Evolutionary conservation across 1,140 invertebrate genomes (phyloP).

Genomic region (Holcopasites calliopsidis): DNA sequence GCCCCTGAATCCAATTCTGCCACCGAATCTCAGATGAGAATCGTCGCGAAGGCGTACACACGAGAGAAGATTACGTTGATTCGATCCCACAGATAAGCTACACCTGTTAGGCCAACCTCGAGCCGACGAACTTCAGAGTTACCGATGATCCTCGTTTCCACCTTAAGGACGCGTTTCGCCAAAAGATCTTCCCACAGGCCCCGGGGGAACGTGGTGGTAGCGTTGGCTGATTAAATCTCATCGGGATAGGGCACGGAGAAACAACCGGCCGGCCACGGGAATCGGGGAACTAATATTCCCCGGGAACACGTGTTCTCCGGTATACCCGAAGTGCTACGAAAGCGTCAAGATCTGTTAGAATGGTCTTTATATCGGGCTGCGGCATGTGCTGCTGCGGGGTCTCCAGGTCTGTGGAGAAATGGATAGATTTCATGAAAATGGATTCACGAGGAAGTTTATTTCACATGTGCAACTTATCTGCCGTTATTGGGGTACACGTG

Average conservation of each 20-base stretch:
- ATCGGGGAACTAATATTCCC: constrained; percentile 20
- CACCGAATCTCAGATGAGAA: constrained; percentile 57
- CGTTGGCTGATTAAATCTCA: constrained; percentile 43
- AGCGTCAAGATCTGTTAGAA: background rate
- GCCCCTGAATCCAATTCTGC: constrained; percentile 57
- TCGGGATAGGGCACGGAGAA: constrained; percentile 27
- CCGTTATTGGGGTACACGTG: background rate
- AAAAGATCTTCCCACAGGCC: background rate
- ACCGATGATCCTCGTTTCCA: constrained; percentile 41
- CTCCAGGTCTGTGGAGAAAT: background rate
- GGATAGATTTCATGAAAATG: background rate
- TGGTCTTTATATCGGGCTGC: background rate
- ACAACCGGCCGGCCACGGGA: background rate
- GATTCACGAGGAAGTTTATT: too few relatives aligned
- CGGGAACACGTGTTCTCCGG: constrained; percentile 27
- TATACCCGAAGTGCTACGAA: background rate
- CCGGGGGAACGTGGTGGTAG: constrained; percentile 17
- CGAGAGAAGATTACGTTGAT: constrained; percentile 32
- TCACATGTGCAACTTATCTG: background rate
- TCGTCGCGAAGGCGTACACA: constrained; percentile 27
- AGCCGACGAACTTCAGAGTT: constrained; percentile 38
- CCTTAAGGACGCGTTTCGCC: background rate
- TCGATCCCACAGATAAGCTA: constrained; percentile 59
- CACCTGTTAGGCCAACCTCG: constrained; percentile 50
- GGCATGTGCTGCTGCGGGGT: background rate